These are phyloP conservation scores for Irena cyanogastra DNA, from an alignment of 2,113 vertebrate genomes.

Conservation along the genomic window DNA sequence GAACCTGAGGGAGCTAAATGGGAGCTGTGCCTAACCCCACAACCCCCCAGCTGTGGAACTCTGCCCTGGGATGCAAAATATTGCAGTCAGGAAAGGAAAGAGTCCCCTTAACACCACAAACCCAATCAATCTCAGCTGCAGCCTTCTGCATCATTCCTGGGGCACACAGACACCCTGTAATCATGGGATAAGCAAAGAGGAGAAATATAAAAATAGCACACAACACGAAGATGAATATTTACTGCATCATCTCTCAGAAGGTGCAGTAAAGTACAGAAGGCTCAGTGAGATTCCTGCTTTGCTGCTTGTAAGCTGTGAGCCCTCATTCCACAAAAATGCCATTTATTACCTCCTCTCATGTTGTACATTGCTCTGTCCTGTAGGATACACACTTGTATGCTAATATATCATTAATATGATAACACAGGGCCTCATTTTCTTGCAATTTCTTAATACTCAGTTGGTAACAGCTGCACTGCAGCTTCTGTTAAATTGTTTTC, in stretches of 20 bases:
- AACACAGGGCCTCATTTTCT: neutral
- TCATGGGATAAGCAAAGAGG: neutral
- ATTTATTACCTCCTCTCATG: neutral
- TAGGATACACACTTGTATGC: neutral
- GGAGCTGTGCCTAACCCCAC: neutral
- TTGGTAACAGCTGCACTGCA: neutral
- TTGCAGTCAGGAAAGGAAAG: neutral
- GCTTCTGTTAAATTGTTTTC: neutral
- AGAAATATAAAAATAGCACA: neutral
- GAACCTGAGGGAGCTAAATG: neutral
- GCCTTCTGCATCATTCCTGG: neutral
- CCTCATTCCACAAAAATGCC: neutral
- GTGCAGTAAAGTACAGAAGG: neutral
- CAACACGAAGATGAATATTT: neutral
- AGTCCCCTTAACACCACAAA: neutral
- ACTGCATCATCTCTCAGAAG: neutral
- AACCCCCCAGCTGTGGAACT: neutral
- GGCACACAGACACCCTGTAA: neutral
- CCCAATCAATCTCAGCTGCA: too few species aligned
- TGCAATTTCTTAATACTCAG: neutral
- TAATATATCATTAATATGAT: conserved; percentile 13
- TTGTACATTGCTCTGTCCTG: neutral
- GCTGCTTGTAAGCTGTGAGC: conserved; percentile 13
- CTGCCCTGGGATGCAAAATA: neutral
- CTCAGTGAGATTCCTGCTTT: neutral